These are phyloP conservation scores for Orussus abietinus DNA, from an alignment of 1,140 invertebrate genomes.

Conservation along the genomic window DNA sequence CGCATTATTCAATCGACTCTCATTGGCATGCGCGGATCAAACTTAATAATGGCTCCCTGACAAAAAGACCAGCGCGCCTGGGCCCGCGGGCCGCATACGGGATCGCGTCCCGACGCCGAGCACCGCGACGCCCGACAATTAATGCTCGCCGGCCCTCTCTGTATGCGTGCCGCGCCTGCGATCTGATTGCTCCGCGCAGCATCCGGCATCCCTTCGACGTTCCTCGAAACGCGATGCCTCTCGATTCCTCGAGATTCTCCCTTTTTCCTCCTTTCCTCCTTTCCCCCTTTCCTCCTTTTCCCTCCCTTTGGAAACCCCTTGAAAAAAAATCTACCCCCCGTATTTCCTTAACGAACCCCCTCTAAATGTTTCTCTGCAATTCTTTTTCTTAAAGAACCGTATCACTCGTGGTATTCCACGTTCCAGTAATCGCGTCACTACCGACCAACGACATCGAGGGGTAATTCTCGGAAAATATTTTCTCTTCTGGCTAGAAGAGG, in stretches of 20 bases:
- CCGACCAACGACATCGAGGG: no score
- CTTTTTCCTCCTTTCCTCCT: conserved; percentile 28
- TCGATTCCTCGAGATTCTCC: conserved; percentile 27
- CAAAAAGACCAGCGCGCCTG: conserved; percentile 28
- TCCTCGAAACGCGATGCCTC: no score
- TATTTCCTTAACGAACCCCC: no score
- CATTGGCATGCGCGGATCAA: conserved; percentile 46
- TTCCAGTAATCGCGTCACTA: no score
- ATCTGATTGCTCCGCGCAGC: no score
- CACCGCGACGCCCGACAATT: conserved; percentile 41
- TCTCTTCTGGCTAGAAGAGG: no score
- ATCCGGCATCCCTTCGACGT: no score
- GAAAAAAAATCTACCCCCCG: no score
- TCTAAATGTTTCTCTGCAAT: no score
- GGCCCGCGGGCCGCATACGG: conserved; percentile 35
- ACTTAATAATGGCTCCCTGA: conserved; percentile 45
- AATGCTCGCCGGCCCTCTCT: conserved; percentile 27
- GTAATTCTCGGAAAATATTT: no score
- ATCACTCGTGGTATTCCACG: no score
- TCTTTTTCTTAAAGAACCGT: no score
- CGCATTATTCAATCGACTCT: conserved; percentile 47
- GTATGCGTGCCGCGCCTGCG: conserved; percentile 31
- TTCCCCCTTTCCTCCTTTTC: conserved; percentile 29
- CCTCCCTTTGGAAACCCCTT: conserved; percentile 20
- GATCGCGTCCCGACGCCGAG: conserved; percentile 29